A percentile compares a stretch with the other conserved stretches of the same genome.
Conservation (phyloP, 2,113 vertebrate species). For the Polypterus senegalus region DNA sequence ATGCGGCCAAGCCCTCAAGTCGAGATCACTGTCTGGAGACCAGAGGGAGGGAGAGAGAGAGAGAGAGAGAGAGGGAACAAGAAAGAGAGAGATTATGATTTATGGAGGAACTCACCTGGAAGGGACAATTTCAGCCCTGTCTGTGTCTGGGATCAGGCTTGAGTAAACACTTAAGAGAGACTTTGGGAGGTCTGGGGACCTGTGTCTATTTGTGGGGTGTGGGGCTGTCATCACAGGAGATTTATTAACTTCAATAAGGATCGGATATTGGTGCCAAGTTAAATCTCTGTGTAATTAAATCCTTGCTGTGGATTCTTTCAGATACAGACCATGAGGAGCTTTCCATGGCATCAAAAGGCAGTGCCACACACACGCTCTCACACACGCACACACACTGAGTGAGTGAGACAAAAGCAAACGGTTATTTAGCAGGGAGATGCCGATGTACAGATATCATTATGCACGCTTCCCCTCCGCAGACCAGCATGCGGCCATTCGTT, state of each 20-base stretch:
- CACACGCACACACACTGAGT: slow-evolving; percentile 12
- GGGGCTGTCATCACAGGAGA: slow-evolving; percentile 30
- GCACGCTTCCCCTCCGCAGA: too few relatives aligned
- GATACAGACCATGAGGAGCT: slow-evolving; percentile 28
- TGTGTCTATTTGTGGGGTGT: slow-evolving; percentile 25
- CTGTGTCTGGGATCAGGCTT: background rate
- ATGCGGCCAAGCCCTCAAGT: slow-evolving; percentile 10
- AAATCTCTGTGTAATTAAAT: slow-evolving; percentile 46
- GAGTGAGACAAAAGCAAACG: background rate
- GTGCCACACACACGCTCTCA: slow-evolving; percentile 4
- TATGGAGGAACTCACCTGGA: slow-evolving; percentile 20
- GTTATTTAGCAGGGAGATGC: too few relatives aligned
- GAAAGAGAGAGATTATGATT: slow-evolving; percentile 18
- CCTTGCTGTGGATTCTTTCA: slow-evolving; percentile 39
- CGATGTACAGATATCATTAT: too few relatives aligned
- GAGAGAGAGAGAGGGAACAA: too few relatives aligned
- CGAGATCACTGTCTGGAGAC: slow-evolving; percentile 8
- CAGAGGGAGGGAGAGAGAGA: background rate
- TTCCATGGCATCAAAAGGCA: slow-evolving; percentile 14
- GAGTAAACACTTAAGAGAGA: slow-evolving; percentile 6
- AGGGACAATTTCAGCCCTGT: slow-evolving; percentile 9
- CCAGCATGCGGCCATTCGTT: too few relatives aligned
- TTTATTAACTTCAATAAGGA: slow-evolving; percentile 41
- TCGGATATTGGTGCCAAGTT: slow-evolving; percentile 38
- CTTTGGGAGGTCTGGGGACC: slow-evolving; percentile 15